Percentiles rank a stretch among this genome's conserved stretches.
These are phyloP conservation scores for Rhabdomys pumilio DNA, from an alignment of 2,797 vertebrate species.

Conservation along the genomic window DNA sequence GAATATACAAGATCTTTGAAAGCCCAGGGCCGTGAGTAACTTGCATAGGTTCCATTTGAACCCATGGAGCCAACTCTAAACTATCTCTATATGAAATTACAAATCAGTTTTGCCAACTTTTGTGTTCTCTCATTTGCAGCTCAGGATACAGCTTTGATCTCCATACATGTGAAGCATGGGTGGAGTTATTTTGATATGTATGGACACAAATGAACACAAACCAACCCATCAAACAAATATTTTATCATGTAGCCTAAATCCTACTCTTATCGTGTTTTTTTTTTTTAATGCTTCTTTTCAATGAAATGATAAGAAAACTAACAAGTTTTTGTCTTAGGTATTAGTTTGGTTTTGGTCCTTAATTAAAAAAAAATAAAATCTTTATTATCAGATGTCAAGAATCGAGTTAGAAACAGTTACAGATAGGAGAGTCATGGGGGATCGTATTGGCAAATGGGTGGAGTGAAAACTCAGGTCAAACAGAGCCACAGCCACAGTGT, in stretches of 20 bases:
- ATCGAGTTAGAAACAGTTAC: slow-evolving; percentile 49
- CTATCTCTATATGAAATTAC: rapidly evolving
- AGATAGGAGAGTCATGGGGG: not conserved
- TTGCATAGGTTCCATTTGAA: not conserved
- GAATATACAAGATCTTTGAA: not conserved
- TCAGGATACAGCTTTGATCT: not conserved
- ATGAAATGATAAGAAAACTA: not conserved
- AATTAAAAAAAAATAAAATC: slow-evolving; percentile 49
- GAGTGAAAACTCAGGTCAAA: not conserved
- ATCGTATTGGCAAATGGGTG: not conserved
- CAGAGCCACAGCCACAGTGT: not conserved
- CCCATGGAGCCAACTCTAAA: not conserved
- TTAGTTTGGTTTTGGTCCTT: slow-evolving; percentile 50
- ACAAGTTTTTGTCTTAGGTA: not conserved
- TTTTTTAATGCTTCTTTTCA: not conserved
- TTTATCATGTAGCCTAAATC: not conserved
- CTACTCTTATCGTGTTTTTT: not conserved
- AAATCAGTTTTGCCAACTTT: not conserved
- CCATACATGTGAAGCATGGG: not conserved
- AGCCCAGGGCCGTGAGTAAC: not conserved
- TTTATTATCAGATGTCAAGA: slow-evolving; percentile 40
- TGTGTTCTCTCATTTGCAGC: not conserved
- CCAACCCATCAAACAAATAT: not conserved
- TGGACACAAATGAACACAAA: not conserved
- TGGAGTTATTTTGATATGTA: not conserved